Base-by-base conservation (phyloP, 2,113 vertebrate species). In the Datnioides undecimradiatus region DNA sequence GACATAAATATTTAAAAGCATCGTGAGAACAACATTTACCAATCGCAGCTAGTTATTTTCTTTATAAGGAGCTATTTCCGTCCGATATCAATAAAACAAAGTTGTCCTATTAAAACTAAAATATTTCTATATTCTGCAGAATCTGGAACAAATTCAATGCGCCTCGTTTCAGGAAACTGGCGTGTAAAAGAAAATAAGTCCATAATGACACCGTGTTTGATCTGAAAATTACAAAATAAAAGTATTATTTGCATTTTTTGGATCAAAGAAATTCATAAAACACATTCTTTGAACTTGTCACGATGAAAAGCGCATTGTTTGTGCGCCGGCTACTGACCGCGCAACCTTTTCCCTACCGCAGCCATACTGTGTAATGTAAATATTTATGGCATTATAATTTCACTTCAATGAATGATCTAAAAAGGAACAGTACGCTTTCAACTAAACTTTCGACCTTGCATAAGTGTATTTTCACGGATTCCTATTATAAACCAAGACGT, bases 261-360 rank as follows among this genome's bases (percentile, higher is more conserved):
- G 54, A 63, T 60, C 34, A 69, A 59, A 70, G 31, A 73, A 8
- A 78, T n/a, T 1, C 45, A 58, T 52, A 13, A 70, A 87, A 60
- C 77, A 27, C 3, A 40, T 74, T 46, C 57, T 83, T 70, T 83
- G 63, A 80, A 76, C 55, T 58, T 17, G 6, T 51, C 3, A 1
- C 36, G 29, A 76, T 82, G 64, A 73, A 65, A 80, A 48, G 54
- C 54, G 6, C 1, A 17, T 40, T 43, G 34, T 67, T 79, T 60
- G 16, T 71, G 49, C 80, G 31, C 21, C 4, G 33, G 27, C 52
- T 38, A 21, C n/a, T 78, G 64, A 48, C 38, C 33, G 34, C 23
- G 48, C 11, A 46, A 55, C 54, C 23, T 41, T 54, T 63, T 19
- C 5, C 5, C 49, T n/a, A n/a, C 57, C 46, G 31, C 43, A 17